A percentile compares a stretch with the other conserved stretches of the same genome.
Evolutionary conservation across 2,888 invertebrate genomes (phyloP).

Genomic region (Embidobia sp.): DNA sequence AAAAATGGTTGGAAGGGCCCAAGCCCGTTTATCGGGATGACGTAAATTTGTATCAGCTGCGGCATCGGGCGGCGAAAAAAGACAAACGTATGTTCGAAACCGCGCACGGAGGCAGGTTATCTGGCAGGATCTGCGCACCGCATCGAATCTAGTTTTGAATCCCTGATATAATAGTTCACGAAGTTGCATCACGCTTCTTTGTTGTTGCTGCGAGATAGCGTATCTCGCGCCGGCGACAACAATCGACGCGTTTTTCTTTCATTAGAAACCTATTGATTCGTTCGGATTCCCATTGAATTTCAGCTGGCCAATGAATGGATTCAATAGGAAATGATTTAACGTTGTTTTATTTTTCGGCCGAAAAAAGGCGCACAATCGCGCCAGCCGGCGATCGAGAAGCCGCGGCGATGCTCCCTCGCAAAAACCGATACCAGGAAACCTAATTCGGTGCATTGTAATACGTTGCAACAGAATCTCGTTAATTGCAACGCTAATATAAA

Average conservation of each 20-base stretch:
- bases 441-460: slow-evolving; percentile 47
- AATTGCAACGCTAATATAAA: slow-evolving; percentile 48
- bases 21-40: not conserved
- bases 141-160: slow-evolving; percentile 51
- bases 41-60: not conserved
- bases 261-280: slow-evolving; percentile 57
- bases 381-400: slow-evolving; percentile 26
- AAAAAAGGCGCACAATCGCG: slow-evolving; percentile 43
- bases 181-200: slow-evolving; percentile 55
- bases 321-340: slow-evolving; percentile 52
- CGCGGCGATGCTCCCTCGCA: slow-evolving; percentile 33
- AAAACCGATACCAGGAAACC: slow-evolving; percentile 44
- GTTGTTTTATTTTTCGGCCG: slow-evolving; percentile 39
- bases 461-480: slow-evolving; percentile 49
- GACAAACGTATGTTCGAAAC: slow-evolving; percentile 18
- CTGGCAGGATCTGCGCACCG: slow-evolving; percentile 37
- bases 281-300: slow-evolving; percentile 49
- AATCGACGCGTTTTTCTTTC: slow-evolving; percentile 57
- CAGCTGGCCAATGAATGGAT: slow-evolving; percentile 39
- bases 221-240: slow-evolving; percentile 45
- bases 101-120: slow-evolving; percentile 35
- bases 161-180: slow-evolving; percentile 56
- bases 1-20: too few relatives aligned
- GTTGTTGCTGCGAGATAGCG: slow-evolving; percentile 41
- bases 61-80: slow-evolving; percentile 24